Conservation (phyloP, 2,888 invertebrate species). For the Pristionchus exspectatus region DNA sequence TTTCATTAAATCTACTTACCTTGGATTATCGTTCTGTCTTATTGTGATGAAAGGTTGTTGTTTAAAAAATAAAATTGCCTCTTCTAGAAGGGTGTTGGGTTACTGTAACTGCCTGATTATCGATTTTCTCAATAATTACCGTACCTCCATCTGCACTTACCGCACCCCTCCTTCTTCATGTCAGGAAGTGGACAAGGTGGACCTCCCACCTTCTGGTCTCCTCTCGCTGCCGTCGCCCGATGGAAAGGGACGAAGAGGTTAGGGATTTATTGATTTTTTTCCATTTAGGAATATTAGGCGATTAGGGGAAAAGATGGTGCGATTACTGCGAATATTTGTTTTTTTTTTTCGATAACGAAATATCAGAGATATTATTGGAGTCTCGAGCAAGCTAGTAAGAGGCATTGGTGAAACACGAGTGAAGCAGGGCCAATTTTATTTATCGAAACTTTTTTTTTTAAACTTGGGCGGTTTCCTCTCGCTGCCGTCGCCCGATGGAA, state of each 20-base stretch:
- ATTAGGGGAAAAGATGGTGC: too few relatives aligned
- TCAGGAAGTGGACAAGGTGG: conserved; percentile 67
- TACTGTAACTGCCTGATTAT: background rate
- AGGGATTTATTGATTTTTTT: background rate
- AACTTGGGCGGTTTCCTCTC: conserved; percentile 52
- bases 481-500: conserved; percentile 57
- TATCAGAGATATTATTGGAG: too few relatives aligned
- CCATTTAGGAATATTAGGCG: too few relatives aligned
- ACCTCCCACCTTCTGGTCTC: conserved; percentile 56
- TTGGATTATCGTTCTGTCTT: too few relatives aligned
- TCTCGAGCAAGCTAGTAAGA: too few relatives aligned
- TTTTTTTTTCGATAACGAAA: too few relatives aligned
- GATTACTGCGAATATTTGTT: too few relatives aligned
- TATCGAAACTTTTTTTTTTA: too few relatives aligned
- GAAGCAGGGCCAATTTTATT: too few relatives aligned
- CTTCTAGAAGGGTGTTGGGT: background rate
- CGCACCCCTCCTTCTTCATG: background rate
- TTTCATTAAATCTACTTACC: background rate
- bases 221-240: conserved; percentile 58
- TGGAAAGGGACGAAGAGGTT: conserved; percentile 50
- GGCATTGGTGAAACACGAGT: too few relatives aligned
- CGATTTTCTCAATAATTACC: background rate
- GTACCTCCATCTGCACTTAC: too few relatives aligned
- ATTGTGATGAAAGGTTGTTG: too few relatives aligned
- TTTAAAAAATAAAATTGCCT: background rate